Base-by-base conservation (phyloP, 2,797 vertebrate species). In the Jordanella pulchra region DNA sequence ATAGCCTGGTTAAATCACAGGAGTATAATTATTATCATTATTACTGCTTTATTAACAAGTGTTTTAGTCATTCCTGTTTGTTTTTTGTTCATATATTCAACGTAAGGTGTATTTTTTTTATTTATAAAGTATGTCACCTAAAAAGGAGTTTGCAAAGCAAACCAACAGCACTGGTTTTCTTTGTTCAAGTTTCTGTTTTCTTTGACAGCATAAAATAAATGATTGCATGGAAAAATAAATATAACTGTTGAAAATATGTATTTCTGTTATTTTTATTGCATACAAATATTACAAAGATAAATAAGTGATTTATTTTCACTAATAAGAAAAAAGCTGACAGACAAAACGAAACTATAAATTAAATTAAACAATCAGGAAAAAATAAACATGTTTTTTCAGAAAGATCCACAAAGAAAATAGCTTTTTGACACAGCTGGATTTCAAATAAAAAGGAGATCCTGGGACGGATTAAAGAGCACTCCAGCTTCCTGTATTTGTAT, bases 281-380 rank as follows among this genome's bases (percentile, higher is more conserved):
- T 99, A 99, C 92, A 96, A 93, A 67, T 99, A 98, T 78, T 99
- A 99, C 93, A 92, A 96, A 77, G 97, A 98, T 89, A 99, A 99
- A 39, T 97, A 99, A 53, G 94, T 99, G 76, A 99, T 99, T 75
- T 99, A 98, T 89, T 98, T 30, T 27, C 25, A 9, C 5, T 15
- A 2, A 35, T 15, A 42, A n/a, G 25, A 25, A 4, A 12, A 9
- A 60, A 21, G 1, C 15, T 28, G 32, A 32, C 2, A 56, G 17
- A 56, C 10, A 58, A 32, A 7, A 30, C 27, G 14, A 56, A 15
- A 0, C 1, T 55, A 7, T 5, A 48, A 18, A 3, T 23, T 14
- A 4, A 11, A 35, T 23, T 23, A 18, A 60, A 60, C 10, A 23
- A 60, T 61, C 21, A 21, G 17, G 48, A 50, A 23, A 50, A 9